Evolutionary conservation across 2,797 vertebrate species (phyloP), one percentile per base, ranked within the genome.

Genomic region (Aulostomus chinensis): DNA sequence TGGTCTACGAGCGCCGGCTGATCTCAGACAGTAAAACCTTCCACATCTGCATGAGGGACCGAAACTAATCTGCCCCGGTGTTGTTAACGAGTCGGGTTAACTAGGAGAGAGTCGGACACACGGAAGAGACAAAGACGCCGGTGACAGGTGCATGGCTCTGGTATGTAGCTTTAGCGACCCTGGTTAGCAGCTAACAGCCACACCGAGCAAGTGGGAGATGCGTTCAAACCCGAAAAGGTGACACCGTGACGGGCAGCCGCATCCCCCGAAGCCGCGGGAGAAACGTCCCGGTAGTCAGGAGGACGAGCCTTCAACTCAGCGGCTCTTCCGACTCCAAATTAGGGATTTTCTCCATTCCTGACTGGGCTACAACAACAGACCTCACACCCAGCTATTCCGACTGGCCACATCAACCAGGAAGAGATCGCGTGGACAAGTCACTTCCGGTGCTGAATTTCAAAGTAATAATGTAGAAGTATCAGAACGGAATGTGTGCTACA

Each of bases 341-440:
- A n/a, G 17, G 6, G 30, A 13, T 15, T 31, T 28, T 7, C 21
- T 21, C 10, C 56, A 68, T 61, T 31, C 37, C 64, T 41, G 30
- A 2, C 42, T 11, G 20, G 1, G 10, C 41, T 4, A 32, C 49
- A 54, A 49, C 35, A 45, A 33, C 70, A 65, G 80, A 83, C 84
- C 85, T 81, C 73, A 77, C 74, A 77, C 74, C 87, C 73, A 51
- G 37, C 39, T 18, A 51, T 9, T 61, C 39, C 33, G 10, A 29
- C 59, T 17, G 53, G 62, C 71, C 68, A 74, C 76, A 78, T 68
- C 70, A 55, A 80, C 56, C 65, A 69, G 73, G 80, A 83, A 88
- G 64, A 22, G 39, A 12, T 40, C 22, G 9, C 2, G 9, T 8
- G 20, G 2, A 4, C 5, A 1, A 1, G 3, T 1, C 0, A 41